These are phyloP conservation scores for Camponotus floridanus DNA, from an alignment of 1,140 invertebrate species.

Conservation along the genomic window DNA sequence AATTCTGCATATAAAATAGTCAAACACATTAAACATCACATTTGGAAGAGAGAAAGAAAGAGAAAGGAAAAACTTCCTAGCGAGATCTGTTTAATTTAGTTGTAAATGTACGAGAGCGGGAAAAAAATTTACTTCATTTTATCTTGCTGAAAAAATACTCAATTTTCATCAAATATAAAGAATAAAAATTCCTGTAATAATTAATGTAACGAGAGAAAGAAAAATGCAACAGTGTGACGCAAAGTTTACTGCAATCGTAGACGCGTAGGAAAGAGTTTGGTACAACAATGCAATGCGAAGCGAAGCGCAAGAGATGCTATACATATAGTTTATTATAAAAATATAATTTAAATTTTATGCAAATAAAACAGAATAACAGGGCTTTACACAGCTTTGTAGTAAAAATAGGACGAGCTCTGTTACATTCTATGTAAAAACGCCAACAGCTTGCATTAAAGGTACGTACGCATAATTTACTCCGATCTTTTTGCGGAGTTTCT, in stretches of 20 bases:
- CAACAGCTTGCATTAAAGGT: too few species aligned
- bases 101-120: neutral
- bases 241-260: neutral
- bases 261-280: neutral
- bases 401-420: conserved; percentile 16
- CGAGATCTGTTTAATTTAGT: too few species aligned
- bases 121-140: neutral
- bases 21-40: neutral
- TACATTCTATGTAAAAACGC: too few species aligned
- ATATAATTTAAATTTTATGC: too few species aligned
- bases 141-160: neutral
- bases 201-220: neutral
- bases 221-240: neutral
- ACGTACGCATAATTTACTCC: too few species aligned
- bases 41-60: too few species aligned
- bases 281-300: neutral
- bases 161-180: neutral
- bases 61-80: too few species aligned
- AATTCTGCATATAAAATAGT: neutral
- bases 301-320: neutral
- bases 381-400: neutral
- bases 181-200: neutral
- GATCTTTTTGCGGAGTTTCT: too few species aligned
- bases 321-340: too few species aligned
- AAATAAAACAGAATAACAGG: neutral